Conservation (phyloP, 2,888 invertebrate genomes). For the Stenodema calcarata region DNA sequence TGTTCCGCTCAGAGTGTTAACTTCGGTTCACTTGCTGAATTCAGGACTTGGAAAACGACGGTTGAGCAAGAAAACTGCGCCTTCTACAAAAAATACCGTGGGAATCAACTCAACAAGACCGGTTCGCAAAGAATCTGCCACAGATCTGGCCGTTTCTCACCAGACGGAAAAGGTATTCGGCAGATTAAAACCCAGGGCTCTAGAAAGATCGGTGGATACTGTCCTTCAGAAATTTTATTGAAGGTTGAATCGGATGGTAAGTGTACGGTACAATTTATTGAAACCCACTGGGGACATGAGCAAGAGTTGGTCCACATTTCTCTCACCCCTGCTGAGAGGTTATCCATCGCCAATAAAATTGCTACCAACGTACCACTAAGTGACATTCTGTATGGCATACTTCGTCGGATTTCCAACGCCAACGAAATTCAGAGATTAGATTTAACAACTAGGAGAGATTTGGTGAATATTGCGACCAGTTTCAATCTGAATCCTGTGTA, state of each 20-base stretch:
- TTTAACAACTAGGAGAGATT: no score
- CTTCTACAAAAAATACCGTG: not conserved
- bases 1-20: no score
- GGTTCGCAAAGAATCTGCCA: not conserved
- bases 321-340: slow-evolving; percentile 51
- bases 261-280: slow-evolving; percentile 52
- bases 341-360: slow-evolving; percentile 57
- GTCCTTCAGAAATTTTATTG: slow-evolving; percentile 55
- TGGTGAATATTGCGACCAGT: no score
- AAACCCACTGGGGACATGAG: slow-evolving; percentile 58
- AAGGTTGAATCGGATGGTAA: slow-evolving; percentile 50
- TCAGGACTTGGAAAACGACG: not conserved
- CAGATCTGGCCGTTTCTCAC: slow-evolving; percentile 31
- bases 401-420: no score
- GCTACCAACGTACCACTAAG: not conserved
- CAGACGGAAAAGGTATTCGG: slow-evolving; percentile 8
- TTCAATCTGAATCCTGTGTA: no score
- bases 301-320: slow-evolving; percentile 56
- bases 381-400: no score
- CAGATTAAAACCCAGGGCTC: slow-evolving; percentile 44
- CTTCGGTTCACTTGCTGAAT: not conserved
- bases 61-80: not conserved
- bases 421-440: no score
- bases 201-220: slow-evolving; percentile 57
- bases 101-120: not conserved